Evolutionary conservation across 1,140 invertebrate species (phyloP).

Genomic region (Zaprionus kolodkinae): DNA sequence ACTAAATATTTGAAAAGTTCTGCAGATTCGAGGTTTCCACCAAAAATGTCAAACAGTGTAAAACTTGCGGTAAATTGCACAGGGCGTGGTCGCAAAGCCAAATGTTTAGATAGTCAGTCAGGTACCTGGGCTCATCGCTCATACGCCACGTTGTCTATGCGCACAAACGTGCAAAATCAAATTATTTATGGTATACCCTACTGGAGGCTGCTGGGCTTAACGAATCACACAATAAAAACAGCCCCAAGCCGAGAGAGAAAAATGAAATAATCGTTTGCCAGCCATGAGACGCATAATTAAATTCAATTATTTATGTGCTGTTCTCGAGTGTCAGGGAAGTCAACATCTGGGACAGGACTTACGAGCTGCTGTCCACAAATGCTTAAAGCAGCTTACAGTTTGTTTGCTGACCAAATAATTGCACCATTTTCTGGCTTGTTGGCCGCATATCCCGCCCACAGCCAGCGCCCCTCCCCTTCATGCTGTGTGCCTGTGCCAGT

Average conservation of each 20-base stretch:
- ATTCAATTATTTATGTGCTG: constrained; percentile 75
- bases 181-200: constrained; percentile 60
- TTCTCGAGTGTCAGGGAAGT: constrained; percentile 46
- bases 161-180: constrained; percentile 65
- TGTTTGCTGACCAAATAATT: constrained; percentile 74
- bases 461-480: no score
- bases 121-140: constrained; percentile 37
- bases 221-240: constrained; percentile 43
- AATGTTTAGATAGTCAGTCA: constrained; percentile 40
- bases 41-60: constrained; percentile 61
- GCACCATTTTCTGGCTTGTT: constrained; percentile 40
- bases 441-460: not conserved
- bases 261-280: constrained; percentile 41
- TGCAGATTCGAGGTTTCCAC: constrained; percentile 29
- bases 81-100: constrained; percentile 45
- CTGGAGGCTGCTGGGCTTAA: constrained; percentile 51
- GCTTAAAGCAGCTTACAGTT: constrained; percentile 72
- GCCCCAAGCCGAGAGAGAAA: not conserved
- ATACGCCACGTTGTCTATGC: constrained; percentile 38
- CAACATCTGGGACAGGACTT: constrained; percentile 38
- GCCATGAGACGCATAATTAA: constrained; percentile 70
- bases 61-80: constrained; percentile 44
- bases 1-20: constrained; percentile 82
- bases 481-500: constrained; percentile 8
- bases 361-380: constrained; percentile 51